Evolutionary conservation across 2,888 invertebrate genomes (phyloP).

Genomic region (Epinotia nisella): DNA sequence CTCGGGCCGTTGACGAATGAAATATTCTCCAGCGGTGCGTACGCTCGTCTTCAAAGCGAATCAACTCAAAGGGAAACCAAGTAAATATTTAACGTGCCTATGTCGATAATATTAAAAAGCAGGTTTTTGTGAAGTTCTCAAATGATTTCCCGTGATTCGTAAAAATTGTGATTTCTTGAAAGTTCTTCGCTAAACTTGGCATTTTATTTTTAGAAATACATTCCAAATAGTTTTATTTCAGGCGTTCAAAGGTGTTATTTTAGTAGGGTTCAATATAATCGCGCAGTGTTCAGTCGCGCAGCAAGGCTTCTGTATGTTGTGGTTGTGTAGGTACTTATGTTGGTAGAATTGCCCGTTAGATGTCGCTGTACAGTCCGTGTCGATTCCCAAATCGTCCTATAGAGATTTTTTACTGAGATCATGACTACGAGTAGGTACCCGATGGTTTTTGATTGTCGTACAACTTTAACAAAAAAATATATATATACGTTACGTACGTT

Average conservation of each 20-base stretch:
- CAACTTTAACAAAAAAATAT: no score
- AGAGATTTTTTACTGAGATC: no score
- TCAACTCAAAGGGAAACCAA: conserved; percentile 43
- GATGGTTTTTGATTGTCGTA: no score
- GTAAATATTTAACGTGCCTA: conserved; percentile 42
- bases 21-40: conserved; percentile 23
- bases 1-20: not conserved
- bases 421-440: no score
- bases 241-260: not conserved
- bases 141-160: conserved; percentile 13
- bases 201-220: not conserved
- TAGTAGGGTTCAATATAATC: not conserved
- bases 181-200: not conserved
- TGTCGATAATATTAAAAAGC: conserved; percentile 35
- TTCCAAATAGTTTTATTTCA: not conserved
- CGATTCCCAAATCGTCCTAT: no score
- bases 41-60: conserved; percentile 35
- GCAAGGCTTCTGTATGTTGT: no score
- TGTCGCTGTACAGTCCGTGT: no score
- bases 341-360: no score
- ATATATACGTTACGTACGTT: no score
- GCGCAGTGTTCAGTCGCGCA: no score
- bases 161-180: not conserved
- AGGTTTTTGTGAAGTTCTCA: conserved; percentile 26
- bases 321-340: no score